Evolutionary conservation across 2,797 vertebrate species (phyloP), one percentile per base, ranked within the genome.

Genomic region (Odontamblyopus rebecca): DNA sequence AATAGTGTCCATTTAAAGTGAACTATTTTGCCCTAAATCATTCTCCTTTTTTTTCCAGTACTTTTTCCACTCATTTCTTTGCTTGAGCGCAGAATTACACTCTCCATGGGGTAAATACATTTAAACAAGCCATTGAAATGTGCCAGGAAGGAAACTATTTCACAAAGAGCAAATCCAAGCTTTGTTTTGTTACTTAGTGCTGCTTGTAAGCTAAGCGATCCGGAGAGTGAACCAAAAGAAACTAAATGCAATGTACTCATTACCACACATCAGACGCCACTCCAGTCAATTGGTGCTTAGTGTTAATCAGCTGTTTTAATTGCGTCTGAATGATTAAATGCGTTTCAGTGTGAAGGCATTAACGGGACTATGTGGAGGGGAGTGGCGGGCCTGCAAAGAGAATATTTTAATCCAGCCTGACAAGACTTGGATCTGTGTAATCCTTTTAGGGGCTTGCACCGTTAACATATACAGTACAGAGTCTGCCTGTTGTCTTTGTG

Each of bases 351-450:
- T 76, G 76, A 60, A 83, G 71, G 82, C 73, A 74, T 91, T 88
- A 86, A 84, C 85, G 38, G 77, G 74, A 69, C 68, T 54, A 71
- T 72, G 83, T 79, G 86, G 82, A 79, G 68, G 71, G 70, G 84
- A 80, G 83, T 65, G 82, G 59, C 69, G 73, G 70, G 77, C 72
- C 54, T 88, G 86, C 75, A 68, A 64, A 78, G 83, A 81, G 83
- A 86, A 89, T 92, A 89, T 92, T 92, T 92, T 90, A 93, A 94
- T 92, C 91, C 88, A 73, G 72, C 72, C 88, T 91, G 89, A 94
- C 92, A 92, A 90, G 85, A 86, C 71, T 78, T 86, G 86, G 88
- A 92, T 90, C 90, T 85, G 77, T 83, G 82, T 91, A 94, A 94
- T 94, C 94, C 91, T 87, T 91, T 94, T 94, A 93, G 78, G 84